Base-by-base conservation (phyloP, 1,140 invertebrate species). In the Bombus breviceps region DNA sequence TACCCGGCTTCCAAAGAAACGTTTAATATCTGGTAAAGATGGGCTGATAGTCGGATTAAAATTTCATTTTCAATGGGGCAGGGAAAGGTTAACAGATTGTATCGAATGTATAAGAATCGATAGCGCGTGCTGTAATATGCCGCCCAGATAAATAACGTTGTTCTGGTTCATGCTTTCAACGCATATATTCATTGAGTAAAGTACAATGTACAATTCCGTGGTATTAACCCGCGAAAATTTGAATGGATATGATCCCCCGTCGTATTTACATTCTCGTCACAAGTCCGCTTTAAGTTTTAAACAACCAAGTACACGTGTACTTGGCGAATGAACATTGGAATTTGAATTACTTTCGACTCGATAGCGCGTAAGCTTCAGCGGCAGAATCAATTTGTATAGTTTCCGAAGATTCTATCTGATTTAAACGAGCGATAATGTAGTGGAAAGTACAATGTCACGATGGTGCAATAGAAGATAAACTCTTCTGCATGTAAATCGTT, bases 141-240 rank as follows among this genome's bases (percentile, higher is more conserved):
- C 13, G 25, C 0, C 9, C 5, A 12, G 18, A 37, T 77, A 62
- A 77, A 62, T 62, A 77, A 77, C 32, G 3, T 34, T 37, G 15
- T 18, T 39, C 57, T 15, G 37, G 37, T 77, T 77, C 28, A 39
- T 28, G 37, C 53, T 62, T 10, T 34, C 18, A 5, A 28, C 15
- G 57, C 57, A 2, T 62, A 77, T 77, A 77, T 77, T 62, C 75
- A 77, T 77, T 3, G 37, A 22, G 37, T 8, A 13, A 62, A 62
- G 25, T 53, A 32, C 53, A 57, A 37, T 32, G 34, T 39, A 76
- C 73, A 25, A 34, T 77, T 77, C 28, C 10, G 57, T 6, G 32
- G 15, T n/a, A 77, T 62, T 77, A 77, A 62, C 22, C 10, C 32
- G 73, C 28, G 28, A 39, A 28, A 22, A 77, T 77, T 77, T 77